Evolutionary conservation across 2,888 invertebrate species (phyloP), one percentile per base, ranked within the genome.

Genomic region (Capitulum mitella): DNA sequence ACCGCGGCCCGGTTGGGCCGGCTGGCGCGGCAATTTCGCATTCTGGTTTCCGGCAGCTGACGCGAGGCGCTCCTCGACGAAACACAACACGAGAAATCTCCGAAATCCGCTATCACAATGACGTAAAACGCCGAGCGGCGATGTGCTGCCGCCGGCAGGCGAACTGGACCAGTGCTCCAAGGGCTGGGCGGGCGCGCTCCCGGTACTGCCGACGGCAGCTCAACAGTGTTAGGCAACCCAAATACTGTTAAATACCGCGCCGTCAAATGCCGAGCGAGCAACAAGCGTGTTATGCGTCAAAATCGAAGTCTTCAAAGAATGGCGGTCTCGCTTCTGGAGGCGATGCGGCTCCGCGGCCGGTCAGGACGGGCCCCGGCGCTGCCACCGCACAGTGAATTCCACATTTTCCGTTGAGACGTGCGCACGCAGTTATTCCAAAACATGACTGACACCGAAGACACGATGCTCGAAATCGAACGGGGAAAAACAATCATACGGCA

Each of bases 201-300:
- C 10, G 58, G 8, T 58, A 22, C 58, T 6, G 70, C 37, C 26
- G 22, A 29, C 61, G 32, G 61, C 61, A 32, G 61, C 61, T 61
- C 51, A 51, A 22, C 51, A 51, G 22, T 16, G 70, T 37, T 32
- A 70, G 37, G 37, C 37, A 70, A 70, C 70, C 54, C 70, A 70
- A 70, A 70, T 70, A 70, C 70, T 70, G 70, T 37, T 70, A 37
- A 61, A 70, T 37, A 37, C 37, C 34, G 70, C 10, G 70, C 6
- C 70, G 32, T 22, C 22, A 22, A 19, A 19, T 14, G 14, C 6
- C 37, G 37, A 26, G 70, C 70, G 29, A 70, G 70, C 70, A 22
- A 10, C 22, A 70, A 70, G 70, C 70, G 37, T 70, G 37, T 70
- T 70, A 70, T 37, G 37, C 37, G 32, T 70, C 70, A 37, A 32